phyloP scores from a whole-genome alignment of 2,797 vertebrate genomes.

The Pangasius djambal region DNA sequence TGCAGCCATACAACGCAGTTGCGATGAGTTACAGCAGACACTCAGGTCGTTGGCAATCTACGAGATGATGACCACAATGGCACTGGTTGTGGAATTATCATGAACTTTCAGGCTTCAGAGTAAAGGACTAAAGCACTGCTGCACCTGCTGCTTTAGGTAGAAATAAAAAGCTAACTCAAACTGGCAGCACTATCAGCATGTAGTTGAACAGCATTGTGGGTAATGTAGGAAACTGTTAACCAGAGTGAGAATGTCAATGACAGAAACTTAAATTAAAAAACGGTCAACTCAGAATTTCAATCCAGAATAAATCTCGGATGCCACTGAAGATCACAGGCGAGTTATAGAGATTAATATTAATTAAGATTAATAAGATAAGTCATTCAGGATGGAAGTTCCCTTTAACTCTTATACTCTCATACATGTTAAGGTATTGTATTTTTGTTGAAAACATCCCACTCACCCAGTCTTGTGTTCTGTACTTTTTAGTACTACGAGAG shows the following conservation, averaged over 20 bases:
- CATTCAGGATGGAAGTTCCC: neutral
- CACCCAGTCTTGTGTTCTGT: neutral
- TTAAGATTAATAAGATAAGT: neutral
- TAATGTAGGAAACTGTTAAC: neutral
- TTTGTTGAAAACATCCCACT: neutral
- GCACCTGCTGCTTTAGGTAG: neutral
- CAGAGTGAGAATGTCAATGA: neutral
- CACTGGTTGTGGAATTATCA: neutral
- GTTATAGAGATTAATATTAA: neutral
- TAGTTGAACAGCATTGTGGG: neutral
- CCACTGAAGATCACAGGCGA: neutral
- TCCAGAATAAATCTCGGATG: neutral
- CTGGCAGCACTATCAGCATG: neutral
- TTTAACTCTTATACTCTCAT: neutral
- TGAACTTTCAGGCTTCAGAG: neutral
- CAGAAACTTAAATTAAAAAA: neutral
- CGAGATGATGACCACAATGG: neutral
- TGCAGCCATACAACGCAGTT: neutral
- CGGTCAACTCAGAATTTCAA: neutral
- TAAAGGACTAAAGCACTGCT: neutral
- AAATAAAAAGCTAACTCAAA: neutral
- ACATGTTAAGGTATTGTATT: neutral
- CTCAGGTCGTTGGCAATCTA: neutral
- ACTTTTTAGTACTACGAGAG: slow-evolving; percentile 85
- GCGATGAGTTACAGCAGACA: neutral